Evolutionary conservation across 2,888 invertebrate genomes (phyloP), one percentile per base, ranked within the genome.

Genomic region (Latrodectus hesperus): DNA sequence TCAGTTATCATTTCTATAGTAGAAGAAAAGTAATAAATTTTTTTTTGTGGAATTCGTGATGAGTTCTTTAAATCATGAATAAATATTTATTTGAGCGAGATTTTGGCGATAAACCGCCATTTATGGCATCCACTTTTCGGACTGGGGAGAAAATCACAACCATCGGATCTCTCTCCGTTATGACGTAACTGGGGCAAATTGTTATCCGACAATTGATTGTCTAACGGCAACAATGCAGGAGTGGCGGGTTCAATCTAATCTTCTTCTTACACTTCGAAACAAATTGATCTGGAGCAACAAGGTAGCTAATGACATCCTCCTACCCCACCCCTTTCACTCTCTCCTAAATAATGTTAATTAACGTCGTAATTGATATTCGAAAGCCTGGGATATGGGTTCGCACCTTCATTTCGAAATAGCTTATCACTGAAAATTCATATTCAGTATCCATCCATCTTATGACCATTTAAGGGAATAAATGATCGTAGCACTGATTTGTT

Each of bases 201-300:
- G 85, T 85, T 85, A 85, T 85, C 80, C 85, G 74, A 80, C 85
- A 85, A 85, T 85, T 85, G 85, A 85, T 85, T 85, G 80, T 80
- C 52, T 75, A 75, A 51, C 75, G 76, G 85, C 85, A 85, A 85
- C 85, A 85, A 85, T 85, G 65, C 79, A 78, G 68, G 14, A 51
- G 53, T 71, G 65, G 77, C 49, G 75, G 75, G 75, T 83, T 76
- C 49, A 74, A 77, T 65, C 74, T 85, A 85, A 85, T 80, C 80
- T 85, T 85, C 79, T 80, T 85, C 85, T 80, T 85, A 76, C 76
- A 22, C 85, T 68, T 60, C 78, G n/a, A 75, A 85, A 85, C 75
- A 75, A 80, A 85, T 85, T 85, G 85, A 85, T 85, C 71, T 64
- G n/a, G 80, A 85, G 85, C 85, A 85, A 85, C 85, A 85, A 85